phyloP scores from a whole-genome alignment of 2,113 vertebrate species.

The Pachypanchax playfairii region DNA sequence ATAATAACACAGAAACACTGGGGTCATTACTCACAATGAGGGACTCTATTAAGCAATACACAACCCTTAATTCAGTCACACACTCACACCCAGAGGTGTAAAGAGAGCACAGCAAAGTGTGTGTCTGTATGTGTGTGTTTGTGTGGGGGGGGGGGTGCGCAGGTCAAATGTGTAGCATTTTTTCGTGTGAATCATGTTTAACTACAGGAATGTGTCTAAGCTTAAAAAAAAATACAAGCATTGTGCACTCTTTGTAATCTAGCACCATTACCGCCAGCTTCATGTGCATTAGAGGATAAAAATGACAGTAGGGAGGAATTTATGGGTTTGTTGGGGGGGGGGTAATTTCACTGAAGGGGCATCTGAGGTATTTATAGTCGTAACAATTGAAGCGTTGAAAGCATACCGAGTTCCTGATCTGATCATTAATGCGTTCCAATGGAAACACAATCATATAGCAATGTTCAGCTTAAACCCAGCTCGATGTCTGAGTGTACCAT shows the following conservation, averaged over 20 bases:
- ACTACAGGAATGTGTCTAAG: constrained; percentile 67
- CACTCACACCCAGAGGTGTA: constrained; percentile 47
- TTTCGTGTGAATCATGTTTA: constrained; percentile 73
- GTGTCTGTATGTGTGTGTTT: constrained; percentile 9
- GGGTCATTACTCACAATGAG: constrained; percentile 79
- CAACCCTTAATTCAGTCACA: constrained; percentile 48
- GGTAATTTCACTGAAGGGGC: constrained; percentile 65
- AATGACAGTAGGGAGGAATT: constrained; percentile 60
- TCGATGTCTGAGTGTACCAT: constrained; percentile 24
- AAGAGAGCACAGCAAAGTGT: constrained; percentile 10
- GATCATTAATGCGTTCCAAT: constrained; percentile 53
- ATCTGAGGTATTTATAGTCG: constrained; percentile 72
- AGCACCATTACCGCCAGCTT: constrained; percentile 76
- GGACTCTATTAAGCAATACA: constrained; percentile 68
- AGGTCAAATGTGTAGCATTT: constrained; percentile 59
- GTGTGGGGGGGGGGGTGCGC: background rate
- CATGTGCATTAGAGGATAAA: constrained; percentile 75
- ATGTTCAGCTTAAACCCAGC: constrained; percentile 24
- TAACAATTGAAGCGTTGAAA: constrained; percentile 58
- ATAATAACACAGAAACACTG: constrained; percentile 67
- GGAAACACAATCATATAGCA: constrained; percentile 41
- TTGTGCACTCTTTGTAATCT: constrained; percentile 68
- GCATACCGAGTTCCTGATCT: constrained; percentile 57
- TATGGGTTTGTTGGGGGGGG: constrained; percentile 52
- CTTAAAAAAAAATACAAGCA: constrained; percentile 54